Conservation (phyloP, 92 coral and sea anemone genomes). For the Parazoanthus darwini region DNA sequence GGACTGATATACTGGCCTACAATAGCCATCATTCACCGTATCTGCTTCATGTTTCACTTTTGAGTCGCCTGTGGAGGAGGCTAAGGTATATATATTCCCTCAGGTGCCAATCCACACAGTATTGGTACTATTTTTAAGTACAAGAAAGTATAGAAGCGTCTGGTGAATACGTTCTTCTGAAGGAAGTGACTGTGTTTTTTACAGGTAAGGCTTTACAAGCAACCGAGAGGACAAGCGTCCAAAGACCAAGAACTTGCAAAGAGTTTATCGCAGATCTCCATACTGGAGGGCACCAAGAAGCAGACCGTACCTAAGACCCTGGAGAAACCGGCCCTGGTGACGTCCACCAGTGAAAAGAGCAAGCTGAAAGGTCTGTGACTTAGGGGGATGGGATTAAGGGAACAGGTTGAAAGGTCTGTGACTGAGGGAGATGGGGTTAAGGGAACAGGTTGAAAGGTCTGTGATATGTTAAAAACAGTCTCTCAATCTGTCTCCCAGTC, state of each 20-base stretch:
- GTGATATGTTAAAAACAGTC: too few relatives aligned
- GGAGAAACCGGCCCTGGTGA: neutral
- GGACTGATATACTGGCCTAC: too few relatives aligned
- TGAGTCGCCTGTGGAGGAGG: too few relatives aligned
- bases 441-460: too few relatives aligned
- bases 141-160: too few relatives aligned
- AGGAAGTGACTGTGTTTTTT: neutral
- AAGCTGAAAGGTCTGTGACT: constrained; percentile 8
- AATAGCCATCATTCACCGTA: too few relatives aligned
- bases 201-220: constrained; percentile 21
- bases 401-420: too few relatives aligned
- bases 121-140: neutral
- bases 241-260: constrained; percentile 15
- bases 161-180: neutral
- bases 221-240: neutral
- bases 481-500: too few relatives aligned
- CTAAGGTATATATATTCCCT: too few relatives aligned
- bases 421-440: too few relatives aligned
- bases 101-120: neutral
- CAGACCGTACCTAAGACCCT: neutral
- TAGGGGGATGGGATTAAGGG: too few relatives aligned
- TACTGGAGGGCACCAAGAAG: constrained; percentile 25
- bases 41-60: too few relatives aligned
- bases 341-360: neutral
- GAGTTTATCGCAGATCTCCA: constrained; percentile 17